These are phyloP conservation scores for Lagodon rhomboides DNA, from an alignment of 2,797 vertebrate genomes.

Conservation along the genomic window DNA sequence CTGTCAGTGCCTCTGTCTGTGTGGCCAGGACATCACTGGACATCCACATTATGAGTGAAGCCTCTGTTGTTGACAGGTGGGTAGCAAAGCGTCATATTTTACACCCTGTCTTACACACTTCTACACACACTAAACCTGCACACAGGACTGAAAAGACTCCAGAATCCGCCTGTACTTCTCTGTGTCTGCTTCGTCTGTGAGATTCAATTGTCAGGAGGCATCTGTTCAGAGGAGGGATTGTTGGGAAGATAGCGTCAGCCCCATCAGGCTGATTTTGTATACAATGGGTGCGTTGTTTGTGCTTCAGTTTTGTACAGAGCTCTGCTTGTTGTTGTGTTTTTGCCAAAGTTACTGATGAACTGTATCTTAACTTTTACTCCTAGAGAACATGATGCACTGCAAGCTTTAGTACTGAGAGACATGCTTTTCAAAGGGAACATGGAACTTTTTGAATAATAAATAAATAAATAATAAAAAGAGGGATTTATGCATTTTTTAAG, in stretches of 20 bases:
- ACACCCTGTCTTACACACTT: too few species aligned
- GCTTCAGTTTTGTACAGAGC: slow-evolving; percentile 64
- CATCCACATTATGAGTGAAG: slow-evolving; percentile 12
- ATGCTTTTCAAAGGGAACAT: slow-evolving; percentile 73
- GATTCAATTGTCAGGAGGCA: too few species aligned
- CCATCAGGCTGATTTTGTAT: slow-evolving; percentile 39
- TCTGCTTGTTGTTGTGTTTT: slow-evolving; percentile 53
- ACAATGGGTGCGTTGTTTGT: slow-evolving; percentile 28
- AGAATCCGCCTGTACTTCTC: background rate
- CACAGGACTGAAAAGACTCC: slow-evolving; percentile 45
- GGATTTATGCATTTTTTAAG: background rate
- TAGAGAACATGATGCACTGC: slow-evolving; percentile 44
- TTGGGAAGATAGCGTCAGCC: background rate
- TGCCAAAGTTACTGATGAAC: slow-evolving; percentile 67
- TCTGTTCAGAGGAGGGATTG: slow-evolving; percentile 14
- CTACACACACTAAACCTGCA: background rate
- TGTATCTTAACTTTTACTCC: slow-evolving; percentile 41
- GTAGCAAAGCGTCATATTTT: slow-evolving; percentile 5
- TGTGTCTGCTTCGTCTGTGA: too few species aligned
- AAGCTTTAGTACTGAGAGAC: slow-evolving; percentile 57
- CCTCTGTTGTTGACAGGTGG: background rate
- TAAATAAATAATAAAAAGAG: background rate
- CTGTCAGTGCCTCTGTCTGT: slow-evolving; percentile 56
- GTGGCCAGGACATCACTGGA: slow-evolving; percentile 42
- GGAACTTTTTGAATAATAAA: slow-evolving; percentile 76